phyloP scores from a whole-genome alignment of 2,888 invertebrate genomes.

The Priocnemis perturbator region DNA sequence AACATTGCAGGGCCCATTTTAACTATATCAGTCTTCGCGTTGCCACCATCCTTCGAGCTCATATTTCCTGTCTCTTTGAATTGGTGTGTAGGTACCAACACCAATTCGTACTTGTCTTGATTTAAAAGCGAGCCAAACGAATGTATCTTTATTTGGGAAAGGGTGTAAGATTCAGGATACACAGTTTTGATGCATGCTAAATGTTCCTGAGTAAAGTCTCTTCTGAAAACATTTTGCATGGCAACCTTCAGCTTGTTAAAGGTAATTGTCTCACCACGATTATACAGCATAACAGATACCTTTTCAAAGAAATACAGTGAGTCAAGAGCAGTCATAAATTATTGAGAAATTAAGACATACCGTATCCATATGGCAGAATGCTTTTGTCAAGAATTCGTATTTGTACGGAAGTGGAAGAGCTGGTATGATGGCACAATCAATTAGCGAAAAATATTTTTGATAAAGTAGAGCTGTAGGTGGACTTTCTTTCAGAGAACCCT shows the following conservation, averaged over 20 bases:
- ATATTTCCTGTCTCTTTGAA: conserved; percentile 26
- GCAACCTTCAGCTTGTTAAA: conserved; percentile 91
- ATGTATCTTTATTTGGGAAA: conserved; percentile 84
- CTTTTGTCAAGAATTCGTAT: conserved; percentile 87
- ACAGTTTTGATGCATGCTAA: conserved; percentile 89
- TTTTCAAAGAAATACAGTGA: conserved; percentile 23
- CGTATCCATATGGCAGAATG: conserved; percentile 90
- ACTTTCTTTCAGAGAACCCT: conserved; percentile 74
- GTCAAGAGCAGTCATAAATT: not conserved
- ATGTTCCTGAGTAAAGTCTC: conserved; percentile 86
- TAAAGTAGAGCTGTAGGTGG: conserved; percentile 80
- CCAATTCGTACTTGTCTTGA: conserved; percentile 84
- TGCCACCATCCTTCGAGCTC: too few relatives aligned
- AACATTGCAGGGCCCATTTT: conserved; percentile 84
- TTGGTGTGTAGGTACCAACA: conserved; percentile 81
- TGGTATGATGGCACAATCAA: conserved; percentile 77
- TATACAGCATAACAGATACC: conserved; percentile 84
- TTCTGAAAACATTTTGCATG: conserved; percentile 91
- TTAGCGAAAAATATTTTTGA: conserved; percentile 83
- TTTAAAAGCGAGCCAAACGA: conserved; percentile 81
- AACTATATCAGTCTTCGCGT: too few relatives aligned
- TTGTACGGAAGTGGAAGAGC: conserved; percentile 88
- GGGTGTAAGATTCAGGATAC: conserved; percentile 87
- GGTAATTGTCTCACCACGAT: conserved; percentile 91
- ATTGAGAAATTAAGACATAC: conserved; percentile 75